Evolutionary conservation across 2,113 vertebrate species (phyloP), one percentile per base, ranked within the genome.

Genomic region (Numenius arquata): DNA sequence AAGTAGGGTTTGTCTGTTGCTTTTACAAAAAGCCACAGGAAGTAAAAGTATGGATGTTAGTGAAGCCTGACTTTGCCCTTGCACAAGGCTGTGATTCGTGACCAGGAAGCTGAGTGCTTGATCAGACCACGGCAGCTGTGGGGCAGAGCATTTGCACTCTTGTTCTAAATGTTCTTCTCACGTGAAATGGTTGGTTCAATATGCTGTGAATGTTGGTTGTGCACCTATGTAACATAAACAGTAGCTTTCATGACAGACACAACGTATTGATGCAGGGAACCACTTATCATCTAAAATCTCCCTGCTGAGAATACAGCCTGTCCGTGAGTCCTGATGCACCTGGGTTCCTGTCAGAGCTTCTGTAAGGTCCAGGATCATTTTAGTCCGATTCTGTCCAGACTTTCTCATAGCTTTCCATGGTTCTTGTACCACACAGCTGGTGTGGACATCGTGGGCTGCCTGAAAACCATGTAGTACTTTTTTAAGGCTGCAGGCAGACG

Each of bases 131-230:
- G 47, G 34, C 36, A 62, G 19, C 47, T 58, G 6, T 36, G 41
- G 26, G 40, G 55, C 56, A 85, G 40, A 73, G 21, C 0, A 0
- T 73, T 84, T 65, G 36, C 45, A 38, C 11, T 2, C 12, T 23
- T 36, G n/a, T 47, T 75, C 74, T 50, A 36, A 88, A 47, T 8
- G 8, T 50, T 50, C 74, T 63, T 91, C 43, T 85, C 56, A 38
- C 7, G 3, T 63, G 2, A 53, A 78, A 52, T 38, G 15, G 12
- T 25, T 4, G 2, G 9, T 66, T 76, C 38, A 8, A 40, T 45
- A 34, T 38, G 38, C 38, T 74, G 65, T 80, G 56, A 30, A 27
- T 50, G 41, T 29, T 91, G 63, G 30, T 56, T 81, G 56, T n/a
- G 36, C 23, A 29, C 19, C 29, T 32, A 1, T 11, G 20, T 26